Conservation (phyloP, 2,113 vertebrate species). For the Amblyornis subalaris region DNA sequence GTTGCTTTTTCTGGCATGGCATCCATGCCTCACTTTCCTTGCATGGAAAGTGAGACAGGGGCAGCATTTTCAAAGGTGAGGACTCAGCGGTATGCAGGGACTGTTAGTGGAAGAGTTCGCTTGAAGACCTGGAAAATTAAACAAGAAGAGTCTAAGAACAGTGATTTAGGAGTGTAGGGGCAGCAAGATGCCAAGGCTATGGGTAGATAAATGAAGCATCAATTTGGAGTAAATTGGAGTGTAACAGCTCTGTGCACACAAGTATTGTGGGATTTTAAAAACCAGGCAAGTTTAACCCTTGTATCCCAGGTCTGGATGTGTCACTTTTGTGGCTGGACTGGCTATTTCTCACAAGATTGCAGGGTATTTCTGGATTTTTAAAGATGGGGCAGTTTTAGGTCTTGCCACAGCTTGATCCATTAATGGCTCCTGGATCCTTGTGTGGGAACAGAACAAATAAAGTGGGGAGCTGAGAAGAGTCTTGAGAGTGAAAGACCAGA, state of each 20-base stretch:
- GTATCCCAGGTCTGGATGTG: background rate
- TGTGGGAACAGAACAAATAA: background rate
- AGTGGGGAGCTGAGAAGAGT: background rate
- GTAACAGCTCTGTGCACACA: background rate
- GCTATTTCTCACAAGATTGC: background rate
- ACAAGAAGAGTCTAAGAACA: background rate
- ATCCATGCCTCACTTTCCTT: background rate
- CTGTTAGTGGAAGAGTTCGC: background rate
- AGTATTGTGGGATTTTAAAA: background rate
- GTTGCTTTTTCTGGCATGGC: constrained; percentile 32
- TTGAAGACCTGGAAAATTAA: constrained; percentile 18
- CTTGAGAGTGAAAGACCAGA: background rate
- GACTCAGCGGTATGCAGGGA: background rate
- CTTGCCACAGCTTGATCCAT: background rate
- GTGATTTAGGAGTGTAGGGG: background rate
- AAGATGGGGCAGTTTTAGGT: background rate
- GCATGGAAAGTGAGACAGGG: background rate
- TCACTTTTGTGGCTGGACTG: background rate
- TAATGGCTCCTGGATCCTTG: background rate
- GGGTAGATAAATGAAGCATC: constrained; percentile 12
- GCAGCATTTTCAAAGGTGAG: background rate
- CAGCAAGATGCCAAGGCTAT: background rate
- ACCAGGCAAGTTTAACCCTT: background rate
- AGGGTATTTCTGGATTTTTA: background rate
- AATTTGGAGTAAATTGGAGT: constrained; percentile 25